These are phyloP conservation scores for Apeira syringaria DNA, from an alignment of 2,888 invertebrate genomes.

Conservation along the genomic window DNA sequence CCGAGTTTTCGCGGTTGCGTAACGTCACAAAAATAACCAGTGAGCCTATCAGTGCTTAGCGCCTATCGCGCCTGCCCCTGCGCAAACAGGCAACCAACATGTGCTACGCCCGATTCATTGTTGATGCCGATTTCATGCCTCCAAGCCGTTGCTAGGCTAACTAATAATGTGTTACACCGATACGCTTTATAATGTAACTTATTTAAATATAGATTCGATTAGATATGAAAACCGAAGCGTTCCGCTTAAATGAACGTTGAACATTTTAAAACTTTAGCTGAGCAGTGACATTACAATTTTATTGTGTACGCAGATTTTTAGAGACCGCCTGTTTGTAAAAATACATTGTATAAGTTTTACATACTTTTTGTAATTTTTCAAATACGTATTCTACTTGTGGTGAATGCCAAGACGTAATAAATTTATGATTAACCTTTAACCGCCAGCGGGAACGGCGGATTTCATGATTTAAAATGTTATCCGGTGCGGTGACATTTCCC, in stretches of 20 bases:
- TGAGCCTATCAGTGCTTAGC: conserved; percentile 35
- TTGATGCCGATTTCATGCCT: conserved; percentile 23
- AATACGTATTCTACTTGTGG: too few species aligned
- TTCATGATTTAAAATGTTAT: too few species aligned
- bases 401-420: conserved; percentile 2
- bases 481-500: conserved; percentile 13
- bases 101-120: conserved; percentile 30
- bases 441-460: conserved; percentile 1
- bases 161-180: conserved; percentile 13
- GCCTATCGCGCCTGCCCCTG: conserved; percentile 30
- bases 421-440: conserved; percentile 3
- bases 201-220: conserved; percentile 16
- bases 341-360: too few species aligned
- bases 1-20: conserved; percentile 70
- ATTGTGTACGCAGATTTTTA: too few species aligned
- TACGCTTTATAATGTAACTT: conserved; percentile 11
- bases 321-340: too few species aligned
- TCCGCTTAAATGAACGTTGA: conserved; percentile 1
- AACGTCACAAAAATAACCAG: conserved; percentile 60
- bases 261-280: neutral
- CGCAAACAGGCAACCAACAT: conserved; percentile 30
- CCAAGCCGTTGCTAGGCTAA: conserved; percentile 14
- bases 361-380: too few species aligned
- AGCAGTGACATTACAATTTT: too few species aligned
- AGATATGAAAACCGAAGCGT: conserved; percentile 13